phyloP scores from a whole-genome alignment of 2,888 invertebrate genomes.

The Salticus scenicus region DNA sequence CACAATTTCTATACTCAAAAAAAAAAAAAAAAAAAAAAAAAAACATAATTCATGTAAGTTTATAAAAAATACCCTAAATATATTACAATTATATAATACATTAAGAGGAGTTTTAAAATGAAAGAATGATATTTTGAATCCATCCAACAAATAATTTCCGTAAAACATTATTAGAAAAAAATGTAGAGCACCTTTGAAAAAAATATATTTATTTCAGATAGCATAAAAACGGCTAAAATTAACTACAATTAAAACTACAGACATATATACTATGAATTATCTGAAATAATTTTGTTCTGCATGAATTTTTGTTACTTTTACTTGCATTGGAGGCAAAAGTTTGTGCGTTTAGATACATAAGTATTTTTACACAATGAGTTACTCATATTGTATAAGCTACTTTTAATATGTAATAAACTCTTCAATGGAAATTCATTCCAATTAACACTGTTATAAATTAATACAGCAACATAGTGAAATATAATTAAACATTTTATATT shows the following conservation, averaged over 20 bases:
- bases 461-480: not conserved
- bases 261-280: too few relatives aligned
- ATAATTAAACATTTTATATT: too few relatives aligned
- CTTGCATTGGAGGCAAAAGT: not conserved
- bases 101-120: not conserved
- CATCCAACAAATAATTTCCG: not conserved
- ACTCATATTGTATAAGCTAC: not conserved
- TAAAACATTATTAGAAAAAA: not conserved
- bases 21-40: too few relatives aligned
- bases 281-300: not conserved
- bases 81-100: too few relatives aligned
- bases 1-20: too few relatives aligned
- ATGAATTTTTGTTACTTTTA: not conserved
- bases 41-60: too few relatives aligned
- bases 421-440: not conserved
- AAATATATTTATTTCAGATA: not conserved
- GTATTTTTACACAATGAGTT: not conserved
- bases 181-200: not conserved
- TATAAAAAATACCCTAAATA: too few relatives aligned
- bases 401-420: not conserved
- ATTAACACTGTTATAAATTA: not conserved
- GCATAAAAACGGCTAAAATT: not conserved
- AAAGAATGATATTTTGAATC: not conserved
- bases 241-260: not conserved
- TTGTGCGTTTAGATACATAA: constrained; percentile 17